Evolutionary conservation across 2,113 vertebrate genomes (phyloP).

Genomic region (Mastomys coucha): DNA sequence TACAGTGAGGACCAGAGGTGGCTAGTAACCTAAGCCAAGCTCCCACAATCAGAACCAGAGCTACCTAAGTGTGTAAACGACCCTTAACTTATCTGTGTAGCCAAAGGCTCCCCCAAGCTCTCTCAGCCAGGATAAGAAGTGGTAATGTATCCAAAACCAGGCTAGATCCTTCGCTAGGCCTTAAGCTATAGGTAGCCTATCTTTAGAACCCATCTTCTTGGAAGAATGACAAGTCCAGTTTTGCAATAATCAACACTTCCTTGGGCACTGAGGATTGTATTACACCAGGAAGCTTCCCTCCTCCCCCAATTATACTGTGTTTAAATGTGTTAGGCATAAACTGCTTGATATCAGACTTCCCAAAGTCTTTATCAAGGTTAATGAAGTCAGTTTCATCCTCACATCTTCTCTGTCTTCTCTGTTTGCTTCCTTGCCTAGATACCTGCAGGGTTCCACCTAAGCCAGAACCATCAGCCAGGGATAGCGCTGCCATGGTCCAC

Average conservation of each 20-base stretch:
- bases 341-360: not conserved
- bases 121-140: not conserved
- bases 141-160: not conserved
- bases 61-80: not conserved
- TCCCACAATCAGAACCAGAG: not conserved
- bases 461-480: not conserved
- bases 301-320: too few relatives aligned
- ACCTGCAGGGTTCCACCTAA: not conserved
- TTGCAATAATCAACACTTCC: not conserved
- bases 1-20: not conserved
- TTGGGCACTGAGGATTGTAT: not conserved
- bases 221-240: not conserved
- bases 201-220: not conserved
- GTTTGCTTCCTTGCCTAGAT: not conserved
- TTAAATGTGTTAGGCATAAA: not conserved
- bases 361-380: not conserved
- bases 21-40: not conserved
- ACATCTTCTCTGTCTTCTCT: not conserved
- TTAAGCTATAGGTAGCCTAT: not conserved
- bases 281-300: not conserved
- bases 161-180: not conserved
- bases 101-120: not conserved
- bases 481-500: not conserved
- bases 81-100: not conserved
- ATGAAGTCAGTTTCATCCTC: not conserved